Percentiles rank a stretch among this genome's conserved stretches.
These are phyloP conservation scores for Clarias fuscus DNA, from an alignment of 2,797 vertebrate genomes.

Conservation along the genomic window DNA sequence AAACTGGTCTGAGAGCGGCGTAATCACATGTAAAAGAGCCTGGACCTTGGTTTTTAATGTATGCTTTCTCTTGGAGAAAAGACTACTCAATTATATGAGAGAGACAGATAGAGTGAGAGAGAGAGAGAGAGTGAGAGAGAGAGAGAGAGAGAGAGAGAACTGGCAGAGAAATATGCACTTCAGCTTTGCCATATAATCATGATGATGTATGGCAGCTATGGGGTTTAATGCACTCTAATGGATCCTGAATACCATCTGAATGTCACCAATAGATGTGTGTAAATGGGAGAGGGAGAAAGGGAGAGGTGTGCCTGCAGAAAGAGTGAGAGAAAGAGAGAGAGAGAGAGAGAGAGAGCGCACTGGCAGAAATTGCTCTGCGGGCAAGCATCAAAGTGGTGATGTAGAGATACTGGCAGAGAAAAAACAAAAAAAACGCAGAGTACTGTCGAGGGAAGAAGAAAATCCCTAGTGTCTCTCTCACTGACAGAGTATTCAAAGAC, in stretches of 20 bases:
- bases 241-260: constrained; percentile 33
- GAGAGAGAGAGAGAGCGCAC: constrained; percentile 9
- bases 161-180: constrained; percentile 11
- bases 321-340: constrained; percentile 22
- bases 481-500: too few relatives aligned
- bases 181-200: constrained; percentile 4
- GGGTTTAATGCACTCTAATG: constrained; percentile 55
- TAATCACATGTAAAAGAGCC: background rate
- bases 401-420: constrained; percentile 26
- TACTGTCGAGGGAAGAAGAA: background rate
- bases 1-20: constrained; percentile 1
- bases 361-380: constrained; percentile 43
- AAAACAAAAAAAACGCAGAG: constrained; percentile 39
- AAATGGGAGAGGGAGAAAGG: constrained; percentile 6
- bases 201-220: constrained; percentile 39
- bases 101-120: constrained; percentile 18
- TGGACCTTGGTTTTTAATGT: background rate
- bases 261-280: constrained; percentile 11
- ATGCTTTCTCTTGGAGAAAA: background rate
- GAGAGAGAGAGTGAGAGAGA: constrained; percentile 22
- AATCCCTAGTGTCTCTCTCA: background rate
- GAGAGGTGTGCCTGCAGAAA: constrained; percentile 9
- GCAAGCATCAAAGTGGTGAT: constrained; percentile 43
- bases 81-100: constrained; percentile 28
- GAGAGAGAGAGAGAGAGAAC: constrained; percentile 4